Base-by-base conservation (phyloP, 2,113 vertebrate genomes). In the Urocynchramus pylzowi region DNA sequence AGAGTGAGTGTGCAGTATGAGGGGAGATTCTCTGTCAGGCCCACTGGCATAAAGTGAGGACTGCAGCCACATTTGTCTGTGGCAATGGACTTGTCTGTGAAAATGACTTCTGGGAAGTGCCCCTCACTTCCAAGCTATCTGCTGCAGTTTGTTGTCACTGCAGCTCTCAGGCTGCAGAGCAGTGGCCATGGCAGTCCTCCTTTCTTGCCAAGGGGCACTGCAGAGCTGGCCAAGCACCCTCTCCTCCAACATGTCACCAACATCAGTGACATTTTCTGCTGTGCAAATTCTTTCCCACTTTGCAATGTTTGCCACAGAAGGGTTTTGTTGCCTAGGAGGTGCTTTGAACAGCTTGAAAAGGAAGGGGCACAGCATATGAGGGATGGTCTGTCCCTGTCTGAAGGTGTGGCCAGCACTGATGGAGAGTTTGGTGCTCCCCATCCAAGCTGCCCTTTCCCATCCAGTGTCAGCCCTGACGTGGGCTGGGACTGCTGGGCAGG, bases 401-500 rank as follows among this genome's bases (percentile, higher is more conserved):
- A 74, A 91, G 84, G 47, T 42, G 45, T 0, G 2, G 64, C 45
- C n/a, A 57, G 76, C 50, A 23, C 26, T 31, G 54, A 57, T 56
- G 41, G 33, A 53, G 56, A 39, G n/a, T 31, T 14, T 74, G 71
- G n/a, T 70, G 81, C 13, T 87, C 31, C 26, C 37, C 59, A 61
- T n/a, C 64, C 61, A 53, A 65, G 31, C 19, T 70, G 63, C 30
- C 54, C 17, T 24, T 54, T 84, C 60, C 76, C 30, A 53, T 41
- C 16, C 1, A 6, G 27, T 2, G 8, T 23, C 11, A 1, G 33
- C 35, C 23, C 27, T 39, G 21, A 16, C 0, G 0, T 81, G 22
- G 21, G 21, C 15, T 57, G 56, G 76, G 54, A 44, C 30, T 52
- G 53, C 63, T 3, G 1, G 31, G 64, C 64, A 77, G 42, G 49